Evolutionary conservation across 1,140 invertebrate species (phyloP), one percentile per base, ranked within the genome.

Genomic region (Hylaeus anthracinus): DNA sequence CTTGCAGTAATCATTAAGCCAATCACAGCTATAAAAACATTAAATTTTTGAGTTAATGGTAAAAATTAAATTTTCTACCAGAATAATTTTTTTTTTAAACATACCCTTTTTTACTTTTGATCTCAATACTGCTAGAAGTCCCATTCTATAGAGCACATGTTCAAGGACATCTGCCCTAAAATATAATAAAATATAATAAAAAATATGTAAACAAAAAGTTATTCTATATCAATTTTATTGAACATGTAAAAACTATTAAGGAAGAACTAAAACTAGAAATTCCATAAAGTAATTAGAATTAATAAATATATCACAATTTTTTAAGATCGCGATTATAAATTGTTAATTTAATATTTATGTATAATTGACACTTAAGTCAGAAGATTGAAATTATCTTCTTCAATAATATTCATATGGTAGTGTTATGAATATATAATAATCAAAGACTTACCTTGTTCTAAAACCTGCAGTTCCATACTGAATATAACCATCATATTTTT

Each of bases 1-100:
- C 98, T 99, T 0, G 99, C 99, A 37, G 99, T 99, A 86, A 99
- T 99, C 98, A 99, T 99, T 1, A 99, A 95, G 56, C 99, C 99
- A 90, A 98, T 96, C 37, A 95, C 94, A 81, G 95, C 95, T 86
- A 71, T 61, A 63, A 75, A 45, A 72, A 67, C 61, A 55, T 26
- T 9, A 81, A 10, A 65, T 71, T 76, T 66, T 81, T 73, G 48
- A 67, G 64, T 70, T 45, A 87, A 83, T 80, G 88, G 90, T 71
- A 70, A 87, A 88, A 71, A 63, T 63, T 37, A 63, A 26, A 60
- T 64, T 83, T 3, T 43, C 58, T 58, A 48, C 26, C 0, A 72
- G 45, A n/a, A 51, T 63, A 39, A 75, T 69, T 65, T 56, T 83
- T 72, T 77, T 48, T 2, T 71, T 71, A 48, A 69, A 26, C 88